Base-by-base conservation (phyloP, 2,888 invertebrate species). In the Aphodius sticticus region DNA sequence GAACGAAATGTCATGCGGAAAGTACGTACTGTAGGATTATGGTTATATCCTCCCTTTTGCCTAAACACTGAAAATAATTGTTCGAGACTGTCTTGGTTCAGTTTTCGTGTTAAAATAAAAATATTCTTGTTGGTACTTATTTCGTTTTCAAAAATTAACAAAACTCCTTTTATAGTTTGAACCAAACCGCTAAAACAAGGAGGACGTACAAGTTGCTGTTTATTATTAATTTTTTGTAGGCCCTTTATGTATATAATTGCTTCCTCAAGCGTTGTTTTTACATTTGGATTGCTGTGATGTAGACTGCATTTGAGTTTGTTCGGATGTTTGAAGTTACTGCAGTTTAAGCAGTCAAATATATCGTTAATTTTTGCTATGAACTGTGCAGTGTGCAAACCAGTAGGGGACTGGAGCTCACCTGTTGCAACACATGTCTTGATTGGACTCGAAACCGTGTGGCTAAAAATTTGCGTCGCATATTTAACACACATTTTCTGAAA, bases 401-500 rank as follows among this genome's bases (percentile, higher is more conserved):
- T 16, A 16, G 69, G 69, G 35, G 16, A 69, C 15, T 16, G 69
- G 69, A 75, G 12, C 76, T 82, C 70, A n/a, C 69, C 70, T 26
- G 77, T 80, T 14, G 69, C 38, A n/a, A 82, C 69, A 14, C 72
- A 70, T 15, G 75, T 74, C 16, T 69, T 78, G n/a, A 75, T 16
- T 16, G 69, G 26, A 26, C 16, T 69, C 26, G 78, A 72, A 12
- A 78, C 70, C 4, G 76, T 69, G 16, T 76, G 69, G 38, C 78
- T 78, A 14, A 78, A 76, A 5, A 78, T 35, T 76, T 78, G 78
- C 16, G 74, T 36, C 14, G 78, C 78, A 35, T 76, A 35, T 16
- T 78, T 78, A 69, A 75, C 75, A 12, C 53, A 74, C 69, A 76
- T 35, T 76, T 78, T 76, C 38, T 78, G 76, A 76, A 78, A 76